Conservation (phyloP, 2,113 vertebrate species). For the Sinocyclocheilus maitianheensis region DNA sequence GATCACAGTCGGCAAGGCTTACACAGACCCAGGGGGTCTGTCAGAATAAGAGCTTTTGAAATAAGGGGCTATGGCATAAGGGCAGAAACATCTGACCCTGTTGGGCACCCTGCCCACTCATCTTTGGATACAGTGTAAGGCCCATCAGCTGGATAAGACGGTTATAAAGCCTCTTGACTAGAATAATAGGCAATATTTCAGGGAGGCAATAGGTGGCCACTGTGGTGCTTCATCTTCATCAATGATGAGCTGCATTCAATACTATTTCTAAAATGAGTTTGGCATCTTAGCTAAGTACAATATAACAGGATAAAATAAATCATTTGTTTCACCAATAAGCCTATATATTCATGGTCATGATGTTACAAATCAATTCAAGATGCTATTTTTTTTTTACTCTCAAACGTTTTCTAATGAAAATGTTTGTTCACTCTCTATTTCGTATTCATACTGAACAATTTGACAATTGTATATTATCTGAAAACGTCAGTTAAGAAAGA, state of each 20-base stretch:
- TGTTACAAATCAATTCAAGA: background rate
- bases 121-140: constrained; percentile 39
- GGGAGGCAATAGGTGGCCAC: constrained; percentile 22
- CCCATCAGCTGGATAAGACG: constrained; percentile 61
- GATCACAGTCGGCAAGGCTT: constrained; percentile 61
- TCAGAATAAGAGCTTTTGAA: constrained; percentile 61
- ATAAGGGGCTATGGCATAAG: constrained; percentile 64
- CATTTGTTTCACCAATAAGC: background rate
- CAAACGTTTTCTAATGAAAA: background rate
- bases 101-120: constrained; percentile 54
- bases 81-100: constrained; percentile 78
- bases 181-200: constrained; percentile 3
- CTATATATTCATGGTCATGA: background rate
- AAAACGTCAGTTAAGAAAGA: background rate
- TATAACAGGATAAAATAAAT: background rate
- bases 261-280: background rate
- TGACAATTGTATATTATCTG: background rate
- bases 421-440: background rate
- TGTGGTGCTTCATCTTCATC: constrained; percentile 7
- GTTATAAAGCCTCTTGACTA: constrained; percentile 34
- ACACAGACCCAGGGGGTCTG: constrained; percentile 54
- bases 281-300: background rate
- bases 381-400: background rate
- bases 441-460: background rate
- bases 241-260: background rate